Base-by-base conservation (phyloP, 2,888 invertebrate genomes). In the Cactoblastis cactorum region DNA sequence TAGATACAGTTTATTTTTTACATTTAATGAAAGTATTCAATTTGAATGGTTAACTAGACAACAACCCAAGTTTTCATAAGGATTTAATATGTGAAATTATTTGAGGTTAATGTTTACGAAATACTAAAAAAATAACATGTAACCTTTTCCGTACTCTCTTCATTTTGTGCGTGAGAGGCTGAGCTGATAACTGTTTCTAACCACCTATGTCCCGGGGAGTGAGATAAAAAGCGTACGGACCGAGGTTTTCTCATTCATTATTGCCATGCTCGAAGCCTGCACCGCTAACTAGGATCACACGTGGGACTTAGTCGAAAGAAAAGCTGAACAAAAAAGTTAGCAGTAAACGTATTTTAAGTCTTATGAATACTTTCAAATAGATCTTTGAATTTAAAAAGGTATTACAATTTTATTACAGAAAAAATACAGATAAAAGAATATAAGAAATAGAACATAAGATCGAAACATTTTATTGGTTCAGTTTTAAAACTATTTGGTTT, bases 161-260 rank as follows among this genome's bases (percentile, higher is more conserved):
- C 17, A 15, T 15, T 37, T 37, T 15, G 9, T 4, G 4, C 14
- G 9, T 4, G 4, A 5, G 14, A 35, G 14, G 14, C 3, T 17
- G 37, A 48, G 56, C 49, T 51, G 50, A 51, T 68, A 72, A 74
- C 74, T 70, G 74, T 74, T 67, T 51, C 59, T 72, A 71, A 66
- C 69, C 54, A 60, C 62, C 47, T 43, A 38, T 52, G 50, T 50
- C 55, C 55, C 57, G 48, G 56, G 51, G 53, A 49, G 48, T 55
- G 53, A 5, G 55, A 61, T 55, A 71, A 70, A 71, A 74, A 74
- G 53, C 56, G 53, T 54, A n/a, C 38, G 38, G 17, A 39, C 38
- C 52, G 51, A 45, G 53, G 55, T 49, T 51, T 54, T 59, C 57
- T 54, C 54, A 55, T 55, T 58, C 57, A 59, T 57, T 59, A 56